Evolutionary conservation across 2,113 vertebrate genomes (phyloP).

Genomic region (Cynopterus brachyotis): DNA sequence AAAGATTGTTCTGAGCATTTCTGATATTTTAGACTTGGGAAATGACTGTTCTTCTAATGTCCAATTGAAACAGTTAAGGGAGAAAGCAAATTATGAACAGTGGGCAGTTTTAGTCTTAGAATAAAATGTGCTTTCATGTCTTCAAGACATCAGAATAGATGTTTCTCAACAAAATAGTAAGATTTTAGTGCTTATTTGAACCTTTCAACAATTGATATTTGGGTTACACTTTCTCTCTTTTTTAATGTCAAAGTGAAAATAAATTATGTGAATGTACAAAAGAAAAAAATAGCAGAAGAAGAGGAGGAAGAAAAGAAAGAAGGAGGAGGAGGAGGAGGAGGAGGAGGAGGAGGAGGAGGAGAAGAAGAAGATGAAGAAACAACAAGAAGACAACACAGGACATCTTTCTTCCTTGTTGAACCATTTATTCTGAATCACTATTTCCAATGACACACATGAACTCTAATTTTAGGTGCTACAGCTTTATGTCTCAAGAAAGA

Average conservation of each 20-base stretch:
- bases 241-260: not conserved
- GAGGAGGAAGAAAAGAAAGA: too few relatives aligned
- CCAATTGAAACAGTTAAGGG: not conserved
- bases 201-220: not conserved
- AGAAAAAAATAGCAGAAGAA: too few relatives aligned
- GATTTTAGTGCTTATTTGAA: not conserved
- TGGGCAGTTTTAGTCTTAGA: not conserved
- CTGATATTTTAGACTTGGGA: not conserved
- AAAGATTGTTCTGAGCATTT: not conserved
- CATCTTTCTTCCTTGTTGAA: not conserved
- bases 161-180: not conserved
- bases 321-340: too few relatives aligned
- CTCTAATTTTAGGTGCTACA: not conserved
- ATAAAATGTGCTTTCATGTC: not conserved
- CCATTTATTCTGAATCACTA: not conserved
- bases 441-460: not conserved
- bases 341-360: too few relatives aligned
- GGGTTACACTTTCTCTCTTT: not conserved
- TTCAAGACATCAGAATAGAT: not conserved
- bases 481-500: not conserved
- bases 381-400: too few relatives aligned
- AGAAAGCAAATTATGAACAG: not conserved
- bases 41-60: not conserved
- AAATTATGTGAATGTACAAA: not conserved
- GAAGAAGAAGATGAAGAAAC: too few relatives aligned